Conservation (phyloP, 37 sponge, comb jelly and placozoan genomes). For the Spongilla lacustris region DNA sequence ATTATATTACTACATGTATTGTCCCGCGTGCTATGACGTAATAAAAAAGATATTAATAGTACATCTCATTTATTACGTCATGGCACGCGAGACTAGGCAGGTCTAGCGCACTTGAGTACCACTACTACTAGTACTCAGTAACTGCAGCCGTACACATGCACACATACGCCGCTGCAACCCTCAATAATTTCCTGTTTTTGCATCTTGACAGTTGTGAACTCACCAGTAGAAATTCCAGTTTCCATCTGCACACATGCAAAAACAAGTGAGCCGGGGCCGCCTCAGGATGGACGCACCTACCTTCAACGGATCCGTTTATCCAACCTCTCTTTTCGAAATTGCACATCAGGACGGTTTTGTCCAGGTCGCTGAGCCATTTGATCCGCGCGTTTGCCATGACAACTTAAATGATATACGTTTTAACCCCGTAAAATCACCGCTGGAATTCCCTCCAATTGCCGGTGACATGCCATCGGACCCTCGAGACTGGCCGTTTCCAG, state of each 20-base stretch:
- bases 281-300: not conserved
- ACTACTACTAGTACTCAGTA: no score
- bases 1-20: no score
- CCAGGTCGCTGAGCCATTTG: conserved; percentile 91
- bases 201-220: not conserved
- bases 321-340: conserved; percentile 98
- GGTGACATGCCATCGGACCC: not conserved
- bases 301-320: conserved; percentile 78
- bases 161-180: no score
- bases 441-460: not conserved
- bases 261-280: not conserved
- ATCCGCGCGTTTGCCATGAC: conserved; percentile 27
- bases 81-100: no score
- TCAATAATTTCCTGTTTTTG: no score
- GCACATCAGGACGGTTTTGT: conserved; percentile 83
- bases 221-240: conserved; percentile 99
- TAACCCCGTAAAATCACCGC: not conserved
- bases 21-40: no score
- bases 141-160: not conserved
- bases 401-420: not conserved
- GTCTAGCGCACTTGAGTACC: no score
- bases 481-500: not conserved
- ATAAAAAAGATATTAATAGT: no score
- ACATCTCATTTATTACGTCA: no score
- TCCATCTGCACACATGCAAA: conserved; percentile 62